Evolutionary conservation across 2,888 invertebrate genomes (phyloP), one percentile per base, ranked within the genome.

Genomic region (Bombylius discolor): DNA sequence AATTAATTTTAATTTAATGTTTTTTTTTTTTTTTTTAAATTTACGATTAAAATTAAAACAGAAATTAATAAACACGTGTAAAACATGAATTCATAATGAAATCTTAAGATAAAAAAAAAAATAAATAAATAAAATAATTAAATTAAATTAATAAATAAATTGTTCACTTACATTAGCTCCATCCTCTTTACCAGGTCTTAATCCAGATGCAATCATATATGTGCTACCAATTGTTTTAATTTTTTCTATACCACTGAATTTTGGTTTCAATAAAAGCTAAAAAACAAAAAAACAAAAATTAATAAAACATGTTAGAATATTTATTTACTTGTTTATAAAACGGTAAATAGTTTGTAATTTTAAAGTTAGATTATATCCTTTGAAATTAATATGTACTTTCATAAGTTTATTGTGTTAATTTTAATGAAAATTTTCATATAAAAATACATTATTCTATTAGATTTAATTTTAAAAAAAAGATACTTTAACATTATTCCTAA

Each of bases 141-240:
- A 23, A 23, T 23, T 23, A 23, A 23, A 23, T 23, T 23, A 54
- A n/a, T 47, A 34, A 11, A 14, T 13, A 44, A 36, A 34, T 14
- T 31, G 13, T 14, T 4, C 4, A 64, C 73, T 68, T 73, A 88
- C 89, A 67, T 78, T 78, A 51, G 78, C 78, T 57, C 82, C 80
- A 61, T 87, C 87, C 69, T 91, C 91, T 64, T 89, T 88, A 14
- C 91, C 92, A 0, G 93, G 93, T 53, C 88, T 79, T 23, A 98
- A 76, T 0, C 98, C 98, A 0, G 94, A 89, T 1, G 97, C 97
- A 51, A 96, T 85, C 97, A 98, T 98, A 69, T 98, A 98, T 0
- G 97, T 97, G 72, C 94, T 95, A 13, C 95, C 96, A 57, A 98
- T 97, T 0, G 97, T 98, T 75, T 98, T 98, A 55, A 98, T 98